Base-by-base conservation (phyloP, 1,140 invertebrate species). In the Copidosoma floridanum region DNA sequence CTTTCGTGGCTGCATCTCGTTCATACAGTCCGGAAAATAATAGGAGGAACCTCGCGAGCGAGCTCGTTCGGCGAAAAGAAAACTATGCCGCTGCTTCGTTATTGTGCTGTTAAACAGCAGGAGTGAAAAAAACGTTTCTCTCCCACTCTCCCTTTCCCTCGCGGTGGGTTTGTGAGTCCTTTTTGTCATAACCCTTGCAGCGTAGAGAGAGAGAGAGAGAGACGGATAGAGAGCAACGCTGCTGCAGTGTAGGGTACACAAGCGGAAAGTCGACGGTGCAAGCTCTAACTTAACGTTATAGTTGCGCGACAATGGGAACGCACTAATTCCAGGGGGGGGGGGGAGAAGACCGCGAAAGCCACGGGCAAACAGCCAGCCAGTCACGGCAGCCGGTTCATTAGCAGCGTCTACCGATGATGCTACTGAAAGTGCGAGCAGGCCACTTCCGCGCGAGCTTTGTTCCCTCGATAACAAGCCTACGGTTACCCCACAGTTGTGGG, bases 261-360 rank as follows among this genome's bases (percentile, higher is more conserved):
- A 50, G 35, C 32, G n/a, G n/a, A n/a, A n/a, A n/a, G n/a, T n/a
- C n/a, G n/a, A n/a, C n/a, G n/a, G n/a, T 14, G 24, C 57, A 44
- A 59, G 50, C 52, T n/a, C n/a, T 59, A 44, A 59, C 29, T 60
- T 52, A 52, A 58, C 56, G 24, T 43, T 23, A 41, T n/a, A n/a
- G n/a, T n/a, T 35, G 29, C 40, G 47, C 56, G 61, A 66, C 63
- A 64, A 68, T 65, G 54, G 65, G 40, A 20, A 57, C 51, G 20
- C 54, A 66, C 67, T 75, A 73, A 74, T 76, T 75, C 70, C 68
- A 70, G 57, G 72, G 69, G 67, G n/a, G n/a, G n/a, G n/a, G n/a
- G n/a, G n/a, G n/a, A n/a, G n/a, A n/a, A 61, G 73, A 73, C 73
- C 71, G 57, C 71, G n/a, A n/a, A 66, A 64, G 66, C 57, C 64